Base-by-base conservation (phyloP, 1,140 invertebrate species). In the Zaprionus ornatus region DNA sequence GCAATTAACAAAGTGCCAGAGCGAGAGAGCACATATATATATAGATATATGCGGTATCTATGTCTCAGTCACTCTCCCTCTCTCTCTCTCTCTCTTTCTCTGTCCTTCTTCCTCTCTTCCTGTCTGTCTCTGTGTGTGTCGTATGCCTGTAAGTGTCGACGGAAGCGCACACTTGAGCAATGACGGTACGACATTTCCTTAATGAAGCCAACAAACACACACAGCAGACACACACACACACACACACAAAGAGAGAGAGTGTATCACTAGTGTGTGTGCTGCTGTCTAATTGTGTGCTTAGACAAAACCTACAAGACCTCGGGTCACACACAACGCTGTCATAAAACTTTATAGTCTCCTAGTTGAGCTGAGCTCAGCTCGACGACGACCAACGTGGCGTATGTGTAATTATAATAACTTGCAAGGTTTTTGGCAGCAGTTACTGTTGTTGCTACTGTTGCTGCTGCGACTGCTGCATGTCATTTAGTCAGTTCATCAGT, bases 131-230 rank as follows among this genome's bases (percentile, higher is more conserved):
- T 50, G 6, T 25, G 10, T 37, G 10, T 71, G 65, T 63, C 23
- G 32, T 57, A 37, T 29, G 73, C 64, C 50, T 65, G 65, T 75
- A 71, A 86, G 82, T 80, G 86, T 79, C 69, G 80, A 72, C 90
- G 90, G 90, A 91, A 91, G 76, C 77, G 74, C 64, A 77, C 82
- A 91, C 81, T 91, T 90, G 80, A 91, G 82, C 85, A 82, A 84
- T 84, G 85, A 80, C 82, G 78, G 80, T 82, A 83, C 75, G 84
- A 88, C 84, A 86, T 91, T 91, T 91, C 90, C 90, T 88, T 91
- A 91, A 91, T 90, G 90, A 91, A 76, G 85, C 75, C 74, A 77
- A 85, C 70, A 67, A 64, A 67, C 74, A 73, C 67, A 35, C 52
- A 65, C 17, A 48, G 62, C 68, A 68, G 63, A 27, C 52, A 65